These are phyloP conservation scores for Solenodon paradoxus DNA, from an alignment of 2,113 vertebrate genomes.

Conservation along the genomic window DNA sequence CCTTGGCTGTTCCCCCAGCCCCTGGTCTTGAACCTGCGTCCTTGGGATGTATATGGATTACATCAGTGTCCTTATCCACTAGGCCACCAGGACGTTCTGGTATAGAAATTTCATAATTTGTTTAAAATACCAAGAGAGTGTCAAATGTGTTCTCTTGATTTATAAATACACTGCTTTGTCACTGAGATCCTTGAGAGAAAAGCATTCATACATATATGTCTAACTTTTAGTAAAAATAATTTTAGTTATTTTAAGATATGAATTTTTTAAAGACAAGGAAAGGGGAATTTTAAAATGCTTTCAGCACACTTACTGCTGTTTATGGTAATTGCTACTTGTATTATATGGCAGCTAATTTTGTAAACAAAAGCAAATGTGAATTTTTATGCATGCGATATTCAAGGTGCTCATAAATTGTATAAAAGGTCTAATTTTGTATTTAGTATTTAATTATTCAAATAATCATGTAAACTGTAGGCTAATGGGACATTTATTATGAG, in stretches of 20 bases:
- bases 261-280: constrained; percentile 6
- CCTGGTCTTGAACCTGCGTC: too few relatives aligned
- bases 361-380: constrained; percentile 38
- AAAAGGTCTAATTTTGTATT: neutral
- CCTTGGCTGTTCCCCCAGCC: too few relatives aligned
- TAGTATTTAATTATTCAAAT: constrained; percentile 29
- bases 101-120: too few relatives aligned
- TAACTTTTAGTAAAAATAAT: neutral
- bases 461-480: neutral
- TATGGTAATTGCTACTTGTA: neutral
- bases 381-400: constrained; percentile 26
- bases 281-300: constrained; percentile 7
- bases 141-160: neutral
- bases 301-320: neutral
- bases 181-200: neutral
- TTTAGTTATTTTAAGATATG: neutral
- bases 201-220: neutral
- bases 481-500: neutral
- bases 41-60: too few relatives aligned
- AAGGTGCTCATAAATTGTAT: constrained; percentile 27
- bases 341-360: constrained; percentile 5
- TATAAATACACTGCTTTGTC: neutral
- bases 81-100: too few relatives aligned
- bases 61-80: too few relatives aligned
- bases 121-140: neutral